Percentiles rank a stretch among this genome's conserved stretches.
phyloP scores from a whole-genome alignment of 2,113 vertebrate species.

The Silurus asotus region DNA sequence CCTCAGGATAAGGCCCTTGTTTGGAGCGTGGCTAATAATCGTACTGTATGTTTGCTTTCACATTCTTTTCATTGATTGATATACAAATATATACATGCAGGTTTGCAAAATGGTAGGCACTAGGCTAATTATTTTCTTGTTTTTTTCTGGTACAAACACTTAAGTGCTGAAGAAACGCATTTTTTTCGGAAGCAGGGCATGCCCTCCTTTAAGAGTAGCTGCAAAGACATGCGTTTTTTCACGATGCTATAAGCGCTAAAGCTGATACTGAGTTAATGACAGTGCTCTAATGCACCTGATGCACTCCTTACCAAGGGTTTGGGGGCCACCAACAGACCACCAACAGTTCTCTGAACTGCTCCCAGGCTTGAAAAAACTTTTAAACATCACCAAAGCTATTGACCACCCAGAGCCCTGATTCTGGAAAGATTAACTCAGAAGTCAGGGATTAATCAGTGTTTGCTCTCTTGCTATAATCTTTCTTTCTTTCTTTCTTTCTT shows the following conservation, averaged over 20 bases:
- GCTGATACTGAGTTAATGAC: background rate
- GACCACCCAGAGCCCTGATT: background rate
- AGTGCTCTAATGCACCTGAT: background rate
- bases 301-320: background rate
- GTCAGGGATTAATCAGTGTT: conserved; percentile 35
- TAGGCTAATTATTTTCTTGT: background rate
- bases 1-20: background rate
- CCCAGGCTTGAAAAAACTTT: background rate
- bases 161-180: background rate
- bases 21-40: background rate
- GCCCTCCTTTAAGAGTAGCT: background rate
- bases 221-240: background rate
- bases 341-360: background rate
- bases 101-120: background rate
- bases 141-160: background rate
- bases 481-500: too few species aligned
- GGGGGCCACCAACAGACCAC: background rate
- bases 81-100: too few species aligned
- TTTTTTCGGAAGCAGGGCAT: background rate
- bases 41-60: background rate
- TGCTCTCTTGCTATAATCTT: background rate
- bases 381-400: background rate
- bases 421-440: background rate
- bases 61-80: background rate
- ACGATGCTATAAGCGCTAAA: background rate